Evolutionary conservation across 2,113 vertebrate species (phyloP).

Genomic region (Nycticebus coucang): DNA sequence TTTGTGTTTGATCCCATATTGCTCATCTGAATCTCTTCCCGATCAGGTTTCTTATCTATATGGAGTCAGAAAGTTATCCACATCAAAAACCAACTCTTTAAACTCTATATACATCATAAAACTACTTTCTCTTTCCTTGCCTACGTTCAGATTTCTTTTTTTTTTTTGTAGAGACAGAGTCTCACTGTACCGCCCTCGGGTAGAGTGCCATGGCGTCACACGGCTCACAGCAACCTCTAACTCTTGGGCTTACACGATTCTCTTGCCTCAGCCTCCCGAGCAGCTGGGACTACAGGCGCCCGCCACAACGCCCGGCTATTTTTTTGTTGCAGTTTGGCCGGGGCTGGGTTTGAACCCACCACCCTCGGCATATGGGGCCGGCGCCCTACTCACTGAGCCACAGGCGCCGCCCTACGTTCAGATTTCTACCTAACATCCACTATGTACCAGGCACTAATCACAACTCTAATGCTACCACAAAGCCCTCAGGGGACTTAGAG

Average conservation of each 20-base stretch:
- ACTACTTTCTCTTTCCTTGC: neutral
- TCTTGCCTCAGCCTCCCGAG: too few relatives aligned
- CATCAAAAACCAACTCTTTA: constrained; percentile 66
- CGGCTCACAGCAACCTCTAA: too few relatives aligned
- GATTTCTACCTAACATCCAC: neutral
- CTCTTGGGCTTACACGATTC: too few relatives aligned
- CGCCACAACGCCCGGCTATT: too few relatives aligned
- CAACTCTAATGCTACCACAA: neutral
- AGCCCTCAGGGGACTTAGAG: neutral
- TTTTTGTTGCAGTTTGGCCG: too few relatives aligned
- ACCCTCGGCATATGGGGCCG: too few relatives aligned
- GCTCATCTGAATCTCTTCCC: constrained; percentile 97
- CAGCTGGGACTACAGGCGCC: too few relatives aligned
- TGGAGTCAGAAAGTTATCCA: constrained; percentile 63
- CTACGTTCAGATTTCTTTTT: neutral
- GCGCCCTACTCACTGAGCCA: too few relatives aligned
- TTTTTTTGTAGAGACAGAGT: too few relatives aligned
- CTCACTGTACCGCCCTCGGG: too few relatives aligned
- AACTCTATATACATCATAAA: neutral
- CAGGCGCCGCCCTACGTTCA: neutral
- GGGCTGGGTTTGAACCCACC: too few relatives aligned
- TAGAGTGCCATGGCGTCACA: too few relatives aligned
- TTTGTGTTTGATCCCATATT: constrained; percentile 94
- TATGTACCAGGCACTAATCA: neutral
- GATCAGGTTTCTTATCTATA: constrained; percentile 90